phyloP scores from a whole-genome alignment of 2,113 vertebrate species.

The Mesembrinibis cayennensis region DNA sequence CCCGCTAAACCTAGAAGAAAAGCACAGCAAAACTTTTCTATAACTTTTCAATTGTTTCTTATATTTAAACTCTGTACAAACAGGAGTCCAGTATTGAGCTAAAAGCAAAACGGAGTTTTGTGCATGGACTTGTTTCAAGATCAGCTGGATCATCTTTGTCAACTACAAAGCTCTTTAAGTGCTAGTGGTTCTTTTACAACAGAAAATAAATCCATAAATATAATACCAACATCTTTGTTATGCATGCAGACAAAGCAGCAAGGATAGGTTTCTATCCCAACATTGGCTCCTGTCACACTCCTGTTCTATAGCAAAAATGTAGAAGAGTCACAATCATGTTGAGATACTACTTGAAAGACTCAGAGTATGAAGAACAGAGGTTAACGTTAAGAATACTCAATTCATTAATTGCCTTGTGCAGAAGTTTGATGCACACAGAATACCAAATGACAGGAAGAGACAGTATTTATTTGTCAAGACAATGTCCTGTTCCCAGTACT shows the following conservation, averaged over 20 bases:
- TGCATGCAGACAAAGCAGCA: neutral
- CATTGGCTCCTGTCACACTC: neutral
- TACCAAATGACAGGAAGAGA: neutral
- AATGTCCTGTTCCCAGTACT: neutral
- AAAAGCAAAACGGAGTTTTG: neutral
- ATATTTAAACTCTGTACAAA: neutral
- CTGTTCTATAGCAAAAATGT: neutral
- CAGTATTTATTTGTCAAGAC: neutral
- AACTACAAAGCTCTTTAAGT: neutral
- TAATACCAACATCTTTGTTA: neutral
- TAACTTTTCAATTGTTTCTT: neutral
- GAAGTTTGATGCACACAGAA: neutral
- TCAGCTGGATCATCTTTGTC: neutral
- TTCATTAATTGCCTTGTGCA: neutral
- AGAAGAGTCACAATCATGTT: neutral
- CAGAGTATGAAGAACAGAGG: neutral
- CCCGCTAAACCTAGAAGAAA: slow-evolving; percentile 78
- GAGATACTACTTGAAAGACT: neutral
- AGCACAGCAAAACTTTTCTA: neutral
- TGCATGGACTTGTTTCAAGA: neutral
- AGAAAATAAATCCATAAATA: neutral
- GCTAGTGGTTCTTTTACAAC: neutral
- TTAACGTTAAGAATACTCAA: neutral
- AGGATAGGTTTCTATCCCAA: neutral
- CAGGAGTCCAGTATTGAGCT: neutral